Base-by-base conservation (phyloP, 92 coral and sea anemone species). In the Epizoanthus rinbou region DNA sequence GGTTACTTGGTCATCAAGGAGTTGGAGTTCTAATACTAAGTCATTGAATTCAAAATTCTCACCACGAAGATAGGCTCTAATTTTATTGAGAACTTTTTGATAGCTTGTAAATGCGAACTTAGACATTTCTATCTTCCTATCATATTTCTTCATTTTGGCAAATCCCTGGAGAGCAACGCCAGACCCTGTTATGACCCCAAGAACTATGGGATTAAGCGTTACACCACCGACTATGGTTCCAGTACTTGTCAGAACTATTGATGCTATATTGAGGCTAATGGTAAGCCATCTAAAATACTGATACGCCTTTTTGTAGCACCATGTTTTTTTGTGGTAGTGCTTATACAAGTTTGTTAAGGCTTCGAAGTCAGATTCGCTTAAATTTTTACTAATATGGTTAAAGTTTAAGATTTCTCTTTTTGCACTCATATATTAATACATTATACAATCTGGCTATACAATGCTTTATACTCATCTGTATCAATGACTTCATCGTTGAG, bases 171-270 rank as follows among this genome's bases (percentile, higher is more conserved):
- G 10, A 4, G 54, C 6, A 6, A 86, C 57, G 2, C 90, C 90
- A 41, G 68, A 19, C 9, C 86, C 83, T 5, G 74, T 6, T 24
- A 86, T 47, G 8, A 54, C 14, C 2, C 86, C 82, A 0, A 86
- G 39, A 7, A 81, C 39, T 25, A 86, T 72, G 16, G 82, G 90
- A 60, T 86, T 86, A 4, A 80, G 21, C 13, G 82, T 70, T 6
- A 81, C 21, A 5, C 53, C 82, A 16, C 69, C 82, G 0, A n/a
- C 68, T 31, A 79, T 28, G 0, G 73, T 60, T 15, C 84, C 83
- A 2, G 15, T 3, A 18, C 9, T 9, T 8, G 64, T 50, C 0
- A 85, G 25, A 0, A 0, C 9, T 0, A 57, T 6, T 24, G 64
- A 39, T 60, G 37, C 9, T 56, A 85, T 5, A 41, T 85, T 58